Evolutionary conservation across 1,140 invertebrate species (phyloP).

Genomic region (Chrysoperla carnea): DNA sequence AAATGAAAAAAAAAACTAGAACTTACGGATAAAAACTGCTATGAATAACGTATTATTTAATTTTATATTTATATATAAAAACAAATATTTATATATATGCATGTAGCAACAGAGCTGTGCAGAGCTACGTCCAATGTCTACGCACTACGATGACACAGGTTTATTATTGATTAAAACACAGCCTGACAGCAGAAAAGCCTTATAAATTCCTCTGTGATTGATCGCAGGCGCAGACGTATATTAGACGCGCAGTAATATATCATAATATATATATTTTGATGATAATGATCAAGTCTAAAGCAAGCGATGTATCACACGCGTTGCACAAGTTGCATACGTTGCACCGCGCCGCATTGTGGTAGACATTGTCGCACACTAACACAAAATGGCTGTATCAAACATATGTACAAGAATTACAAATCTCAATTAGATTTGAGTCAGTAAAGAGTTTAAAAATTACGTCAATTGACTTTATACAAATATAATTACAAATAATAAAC

Average conservation of each 20-base stretch:
- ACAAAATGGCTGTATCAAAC: not conserved
- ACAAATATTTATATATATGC: slow-evolving; percentile 7
- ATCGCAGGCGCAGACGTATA: not conserved
- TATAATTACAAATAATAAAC: slow-evolving; percentile 1
- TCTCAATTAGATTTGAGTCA: not conserved
- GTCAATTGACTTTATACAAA: slow-evolving; percentile 1
- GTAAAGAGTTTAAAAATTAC: not conserved
- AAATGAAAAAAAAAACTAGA: not conserved
- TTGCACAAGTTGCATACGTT: not conserved
- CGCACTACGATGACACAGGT: not conserved
- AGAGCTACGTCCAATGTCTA: not conserved
- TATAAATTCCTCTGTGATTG: not conserved
- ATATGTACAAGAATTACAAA: not conserved
- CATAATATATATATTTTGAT: no score
- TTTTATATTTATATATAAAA: slow-evolving; percentile 1
- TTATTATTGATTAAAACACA: not conserved
- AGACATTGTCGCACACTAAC: not conserved
- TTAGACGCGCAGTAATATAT: not conserved
- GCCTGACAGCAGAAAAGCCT: not conserved
- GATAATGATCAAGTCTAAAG: no score
- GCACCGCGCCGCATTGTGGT: not conserved
- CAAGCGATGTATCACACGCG: not conserved
- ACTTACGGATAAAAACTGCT: not conserved
- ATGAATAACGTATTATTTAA: not conserved
- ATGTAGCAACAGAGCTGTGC: not conserved